Base-by-base conservation (phyloP, 2,113 vertebrate genomes). In the Aldabrachelys gigantea region DNA sequence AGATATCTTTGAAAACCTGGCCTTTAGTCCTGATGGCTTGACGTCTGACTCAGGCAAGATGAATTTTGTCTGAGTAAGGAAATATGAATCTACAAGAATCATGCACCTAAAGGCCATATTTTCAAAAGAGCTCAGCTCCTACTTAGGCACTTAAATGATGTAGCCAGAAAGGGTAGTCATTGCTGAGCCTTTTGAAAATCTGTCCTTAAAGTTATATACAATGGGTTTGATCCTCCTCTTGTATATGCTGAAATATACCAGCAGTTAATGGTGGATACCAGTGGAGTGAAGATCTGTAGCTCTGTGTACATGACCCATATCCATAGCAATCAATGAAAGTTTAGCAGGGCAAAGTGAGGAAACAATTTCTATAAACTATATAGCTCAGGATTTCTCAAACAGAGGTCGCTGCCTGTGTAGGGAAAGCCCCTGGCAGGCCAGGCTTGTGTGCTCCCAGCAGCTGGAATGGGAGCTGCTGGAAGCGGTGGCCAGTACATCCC, bases 261-360 rank as follows among this genome's bases (percentile, higher is more conserved):
- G 52, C 53, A 86, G 95, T 78, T 80, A 62, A 79, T 6, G 56
- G 1, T 82, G 92, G 93, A 87, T 89, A 87, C 86, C 69, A 92
- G 89, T n/a, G 49, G 75, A 95, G 95, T 35, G 62, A 90, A 88
- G 89, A 91, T 82, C 85, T 82, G 91, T 25, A 80, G 88, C 25
- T 84, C 78, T 80, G 91, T 96, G 88, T 89, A n/a, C 53, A 2
- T 54, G 21, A 22, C 8, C 53, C 53, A 54, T 54, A 69, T n/a
- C 17, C 35, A 69, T 82, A 78, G 96, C 96, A 96, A 95, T 95
- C 96, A 95, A 84, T 57, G 91, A 76, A 41, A 82, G 94, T 95
- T 96, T 47, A 96, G 88, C 81, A 54, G 50, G 85, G 88, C 72
- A 92, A 88, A 83, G 83, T 81, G 89, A 85, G 82, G 80, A 86